A percentile compares a stretch with the other conserved stretches of the same genome.
Conservation (phyloP, 2,797 vertebrate genomes). For the Intellagama lesueurii region DNA sequence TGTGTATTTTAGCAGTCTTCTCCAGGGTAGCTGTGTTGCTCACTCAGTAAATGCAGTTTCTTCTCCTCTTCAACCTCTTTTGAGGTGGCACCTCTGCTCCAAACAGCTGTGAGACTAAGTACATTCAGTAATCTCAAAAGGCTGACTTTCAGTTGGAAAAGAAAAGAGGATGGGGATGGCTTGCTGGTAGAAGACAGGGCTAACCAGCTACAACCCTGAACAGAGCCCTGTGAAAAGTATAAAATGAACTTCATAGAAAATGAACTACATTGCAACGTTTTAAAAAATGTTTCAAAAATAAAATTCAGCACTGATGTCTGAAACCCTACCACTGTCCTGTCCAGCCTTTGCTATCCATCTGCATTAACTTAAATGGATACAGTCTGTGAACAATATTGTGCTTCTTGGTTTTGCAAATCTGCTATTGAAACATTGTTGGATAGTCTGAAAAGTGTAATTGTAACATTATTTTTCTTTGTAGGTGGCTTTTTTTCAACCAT, state of each 20-base stretch:
- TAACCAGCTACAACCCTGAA: neutral
- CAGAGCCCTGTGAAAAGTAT: neutral
- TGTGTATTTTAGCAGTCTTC: neutral
- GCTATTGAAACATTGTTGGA: neutral
- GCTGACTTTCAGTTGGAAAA: neutral
- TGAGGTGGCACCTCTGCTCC: neutral
- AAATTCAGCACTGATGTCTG: neutral
- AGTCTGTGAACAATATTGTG: neutral
- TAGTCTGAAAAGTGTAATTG: slow-evolving; percentile 20
- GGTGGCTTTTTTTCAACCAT: slow-evolving; percentile 96
- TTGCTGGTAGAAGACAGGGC: neutral
- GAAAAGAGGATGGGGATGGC: neutral
- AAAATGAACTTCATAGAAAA: too few relatives aligned
- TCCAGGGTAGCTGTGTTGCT: neutral
- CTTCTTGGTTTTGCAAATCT: neutral
- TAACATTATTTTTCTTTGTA: slow-evolving; percentile 65
- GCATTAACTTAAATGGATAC: neutral
- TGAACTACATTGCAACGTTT: neutral
- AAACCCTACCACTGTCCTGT: neutral
- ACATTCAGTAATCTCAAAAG: too few relatives aligned
- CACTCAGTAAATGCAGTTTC: too few relatives aligned
- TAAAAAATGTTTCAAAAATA: neutral
- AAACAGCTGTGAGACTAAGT: neutral
- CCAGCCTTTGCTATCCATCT: neutral
- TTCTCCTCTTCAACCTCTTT: neutral